Evolutionary conservation across 2,888 invertebrate genomes (phyloP), one percentile per base, ranked within the genome.

Genomic region (Sphinx pinastri): DNA sequence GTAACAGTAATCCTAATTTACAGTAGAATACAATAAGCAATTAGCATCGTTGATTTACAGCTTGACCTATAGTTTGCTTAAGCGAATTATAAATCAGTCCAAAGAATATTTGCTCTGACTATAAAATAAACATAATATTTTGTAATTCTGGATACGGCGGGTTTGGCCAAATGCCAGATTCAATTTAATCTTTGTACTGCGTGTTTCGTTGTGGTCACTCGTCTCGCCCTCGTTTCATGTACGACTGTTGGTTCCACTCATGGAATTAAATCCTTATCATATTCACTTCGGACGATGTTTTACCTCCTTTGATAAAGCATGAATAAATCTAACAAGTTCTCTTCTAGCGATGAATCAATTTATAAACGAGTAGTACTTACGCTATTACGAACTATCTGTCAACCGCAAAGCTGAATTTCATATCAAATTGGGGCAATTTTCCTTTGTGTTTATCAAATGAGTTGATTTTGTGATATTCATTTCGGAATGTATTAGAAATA

Each of bases 121-220:
- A 86, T 84, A 87, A 87, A 88, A 89, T 89, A 85, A 87, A 86
- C 88, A 90, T 89, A 88, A 89, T 89, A 89, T 90, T 91, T 88
- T 86, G 88, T 87, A 89, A 90, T 90, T 88, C 86, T 79, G 79
- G 83, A 75, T 82, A 81, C 81, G 76, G 81, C 79, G 81, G 82
- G 78, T 77, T 83, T 91, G 91, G 92, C 89, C 75, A 77, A 74
- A 75, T 81, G 90, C 92, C 92, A 86, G 83, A 81, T 86, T 86
- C 88, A 87, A 92, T 91, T 91, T 92, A 89, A 91, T 92, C 89
- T 92, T 91, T 88, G 88, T 88, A 84, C 84, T 81, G 83, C 79
- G 81, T 83, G 84, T 82, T 80, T 76, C 81, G 81, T 81, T 88
- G 91, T 89, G 91, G 91, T 91, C 91, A 90, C 88, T 89, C 85